Evolutionary conservation across 2,888 invertebrate species (phyloP).

Genomic region (Galerucella calmariensis): DNA sequence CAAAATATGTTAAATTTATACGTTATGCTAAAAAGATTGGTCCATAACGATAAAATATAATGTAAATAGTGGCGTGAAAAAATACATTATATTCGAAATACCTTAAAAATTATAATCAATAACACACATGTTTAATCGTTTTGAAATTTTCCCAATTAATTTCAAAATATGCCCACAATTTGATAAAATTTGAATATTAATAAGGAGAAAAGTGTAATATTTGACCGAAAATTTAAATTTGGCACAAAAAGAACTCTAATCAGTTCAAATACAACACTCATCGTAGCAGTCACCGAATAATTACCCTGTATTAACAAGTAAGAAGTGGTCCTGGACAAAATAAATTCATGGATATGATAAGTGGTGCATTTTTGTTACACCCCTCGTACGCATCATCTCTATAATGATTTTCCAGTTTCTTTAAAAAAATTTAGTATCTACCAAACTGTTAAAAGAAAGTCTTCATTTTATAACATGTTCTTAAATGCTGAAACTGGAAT

Average conservation of each 20-base stretch:
- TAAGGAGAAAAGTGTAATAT: constrained; percentile 12
- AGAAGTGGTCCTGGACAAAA: constrained; percentile 23
- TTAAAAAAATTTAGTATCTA: no score
- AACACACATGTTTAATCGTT: neutral
- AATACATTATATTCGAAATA: no score
- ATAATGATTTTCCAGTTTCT: no score
- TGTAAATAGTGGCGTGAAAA: neutral
- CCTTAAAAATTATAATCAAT: neutral
- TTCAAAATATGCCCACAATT: constrained; percentile 8
- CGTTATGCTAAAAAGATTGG: constrained; percentile 9
- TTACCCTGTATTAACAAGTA: constrained; percentile 33
- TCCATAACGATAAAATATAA: constrained; percentile 6
- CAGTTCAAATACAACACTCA: constrained; percentile 20
- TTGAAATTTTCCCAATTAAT: neutral
- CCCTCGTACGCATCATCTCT: neutral
- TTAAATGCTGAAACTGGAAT: no score
- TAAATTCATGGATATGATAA: neutral
- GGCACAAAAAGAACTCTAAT: constrained; percentile 20
- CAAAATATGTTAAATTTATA: neutral
- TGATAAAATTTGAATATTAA: constrained; percentile 12
- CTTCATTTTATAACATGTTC: no score
- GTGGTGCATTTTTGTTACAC: neutral
- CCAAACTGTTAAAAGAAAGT: no score
- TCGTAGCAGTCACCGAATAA: constrained; percentile 17
- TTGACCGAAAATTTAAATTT: constrained; percentile 26